Evolutionary conservation across 2,888 invertebrate genomes (phyloP), one percentile per base, ranked within the genome.

Genomic region (Beris morrisii): DNA sequence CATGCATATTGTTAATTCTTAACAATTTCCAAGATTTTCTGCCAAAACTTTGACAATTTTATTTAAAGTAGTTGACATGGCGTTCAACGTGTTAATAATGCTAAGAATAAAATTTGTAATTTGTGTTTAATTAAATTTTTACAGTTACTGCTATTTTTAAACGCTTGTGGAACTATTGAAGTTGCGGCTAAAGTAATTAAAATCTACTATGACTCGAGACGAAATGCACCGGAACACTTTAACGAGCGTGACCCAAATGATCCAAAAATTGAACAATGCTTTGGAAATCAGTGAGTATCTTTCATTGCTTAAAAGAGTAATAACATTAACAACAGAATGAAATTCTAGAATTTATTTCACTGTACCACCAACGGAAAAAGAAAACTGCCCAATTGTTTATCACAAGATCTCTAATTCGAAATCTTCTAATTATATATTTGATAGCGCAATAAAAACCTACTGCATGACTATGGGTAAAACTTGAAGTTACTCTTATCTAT

Each of bases 181-280:
- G 64, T 67, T 28, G 71, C 71, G 2, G 32, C 32, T 15, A 67
- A 64, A 46, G 70, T 71, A 6, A 53, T 90, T 72, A 82, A 84
- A 71, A 83, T 83, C 67, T 89, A 86, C 78, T 89, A 86, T 74
- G 81, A 81, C 43, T 78, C 84, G 64, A 83, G 86, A 69, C 83
- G 83, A 71, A 84, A 83, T 70, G 82, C 83, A 0, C 87, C 88
- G 0, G 87, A 88, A 73, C 83, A 88, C 70, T 89, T 88, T 73
- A 83, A 82, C 64, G 83, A 86, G 68, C 81, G 89, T 61, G 79
- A 84, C 73, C 73, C 83, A 11, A 74, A 74, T 2, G 70, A 71
- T 2, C 77, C 78, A 3, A 79, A 79, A 65, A 69, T 84, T 13
- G 76, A 81, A 65, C 76, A 78, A 69, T 79, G 81, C 28, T 73